Base-by-base conservation (phyloP, 2,888 invertebrate genomes). In the Monoplex corrugatus region DNA sequence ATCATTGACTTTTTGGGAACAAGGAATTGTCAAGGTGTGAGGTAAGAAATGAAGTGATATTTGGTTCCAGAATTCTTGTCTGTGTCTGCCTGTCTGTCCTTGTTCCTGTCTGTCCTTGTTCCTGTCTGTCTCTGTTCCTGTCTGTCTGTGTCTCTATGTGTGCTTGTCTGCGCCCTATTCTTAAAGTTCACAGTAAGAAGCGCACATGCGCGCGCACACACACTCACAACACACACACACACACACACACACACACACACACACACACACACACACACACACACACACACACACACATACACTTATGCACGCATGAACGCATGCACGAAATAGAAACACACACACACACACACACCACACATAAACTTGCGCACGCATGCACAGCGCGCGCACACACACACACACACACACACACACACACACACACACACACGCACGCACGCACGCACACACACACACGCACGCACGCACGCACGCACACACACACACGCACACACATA, bases 211-310 rank as follows among this genome's bases (percentile, higher is more conserved):
- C n/a, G n/a, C n/a, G n/a, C n/a, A n/a, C n/a, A n/a, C n/a, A n/a
- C n/a, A n/a, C n/a, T n/a, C n/a, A n/a, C n/a, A n/a, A n/a, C n/a
- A n/a, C n/a, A n/a, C n/a, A n/a, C n/a, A n/a, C 38, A 72, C 38
- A 35, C 38, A 19, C 38, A 72, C 72, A 35, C 72, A 35, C 72
- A 72, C 72, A 35, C 72, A 35, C 35, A 32, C 72, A 72, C 72
- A 16, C 35, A 72, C 72, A 72, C 72, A 32, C 72, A 72, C 72
- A 35, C 72, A 72, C 72, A 72, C 72, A 72, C 72, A 72, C 72
- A 72, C 72, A 72, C 72, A 35, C 72, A 72, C 72, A 72, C 72
- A 72, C 35, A 72, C 13, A 72, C 32, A 5, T 10, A 32, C 72
- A 32, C 72, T 1, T 19, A 32, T 35, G 23, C 72, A 32, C 72